Conservation (phyloP, 2,797 vertebrate genomes). For the Chaetodon trifasciatus region DNA sequence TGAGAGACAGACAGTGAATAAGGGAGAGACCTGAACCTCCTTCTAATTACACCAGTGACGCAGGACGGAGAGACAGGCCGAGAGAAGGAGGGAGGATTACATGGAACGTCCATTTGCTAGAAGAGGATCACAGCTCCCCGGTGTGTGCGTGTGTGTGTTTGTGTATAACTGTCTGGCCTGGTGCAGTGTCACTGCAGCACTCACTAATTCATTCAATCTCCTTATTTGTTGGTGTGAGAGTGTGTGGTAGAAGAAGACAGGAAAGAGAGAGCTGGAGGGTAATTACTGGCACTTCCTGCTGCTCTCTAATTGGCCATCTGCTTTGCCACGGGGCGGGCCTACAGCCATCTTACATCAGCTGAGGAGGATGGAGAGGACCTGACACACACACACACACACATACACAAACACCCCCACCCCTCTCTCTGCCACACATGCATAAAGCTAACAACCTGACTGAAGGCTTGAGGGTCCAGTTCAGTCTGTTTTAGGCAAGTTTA, state of each 20-base stretch:
- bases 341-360: slow-evolving; percentile 79
- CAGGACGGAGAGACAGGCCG: slow-evolving; percentile 63
- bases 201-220: slow-evolving; percentile 84
- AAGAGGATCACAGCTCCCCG: slow-evolving; percentile 78
- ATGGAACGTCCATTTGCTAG: slow-evolving; percentile 79
- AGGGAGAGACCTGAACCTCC: slow-evolving; percentile 73
- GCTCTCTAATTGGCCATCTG: slow-evolving; percentile 87
- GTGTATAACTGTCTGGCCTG: slow-evolving; percentile 62
- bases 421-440: slow-evolving; percentile 36
- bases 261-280: slow-evolving; percentile 76
- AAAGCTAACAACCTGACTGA: slow-evolving; percentile 52
- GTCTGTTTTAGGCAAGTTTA: slow-evolving; percentile 49
- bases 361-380: slow-evolving; percentile 58
- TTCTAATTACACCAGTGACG: slow-evolving; percentile 77
- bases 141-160: slow-evolving; percentile 45
- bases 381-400: slow-evolving; percentile 16
- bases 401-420: neutral
- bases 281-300: slow-evolving; percentile 85
- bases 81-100: slow-evolving; percentile 77
- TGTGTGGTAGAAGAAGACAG: slow-evolving; percentile 69
- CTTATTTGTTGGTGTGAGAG: slow-evolving; percentile 78
- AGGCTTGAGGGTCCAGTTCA: slow-evolving; percentile 40
- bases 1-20: slow-evolving; percentile 62
- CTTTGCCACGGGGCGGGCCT: slow-evolving; percentile 78
- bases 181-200: slow-evolving; percentile 82